Percentiles rank a stretch among this genome's conserved stretches.
Evolutionary conservation across 2,888 invertebrate genomes (phyloP).

Genomic region (Rhogogaster chlorosoma): DNA sequence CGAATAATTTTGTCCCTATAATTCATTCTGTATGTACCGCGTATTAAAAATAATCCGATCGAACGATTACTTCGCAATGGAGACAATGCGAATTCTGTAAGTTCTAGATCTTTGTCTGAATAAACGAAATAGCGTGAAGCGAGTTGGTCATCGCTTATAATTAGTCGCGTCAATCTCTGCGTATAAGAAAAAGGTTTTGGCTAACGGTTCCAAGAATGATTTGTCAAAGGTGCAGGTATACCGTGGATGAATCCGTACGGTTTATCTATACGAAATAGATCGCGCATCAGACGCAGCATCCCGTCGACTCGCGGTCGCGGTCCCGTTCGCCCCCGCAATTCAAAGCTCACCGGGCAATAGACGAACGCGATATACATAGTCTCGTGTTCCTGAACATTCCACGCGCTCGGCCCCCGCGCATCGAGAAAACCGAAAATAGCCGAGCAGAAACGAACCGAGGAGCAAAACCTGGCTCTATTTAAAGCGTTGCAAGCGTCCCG

Average conservation of each 20-base stretch:
- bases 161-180: conserved; percentile 17
- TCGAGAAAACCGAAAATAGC: conserved; percentile 53
- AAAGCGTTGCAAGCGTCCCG: conserved; percentile 71
- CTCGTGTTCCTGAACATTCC: conserved; percentile 47
- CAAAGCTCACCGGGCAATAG: background rate
- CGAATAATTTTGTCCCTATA: too few relatives aligned
- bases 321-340: background rate
- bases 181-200: background rate
- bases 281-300: conserved; percentile 17
- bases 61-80: background rate
- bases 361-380: background rate
- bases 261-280: background rate
- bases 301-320: background rate
- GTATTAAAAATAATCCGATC: background rate
- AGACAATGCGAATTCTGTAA: background rate
- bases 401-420: conserved; percentile 29
- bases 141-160: conserved; percentile 10
- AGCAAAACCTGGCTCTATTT: conserved; percentile 69
- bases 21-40: too few relatives aligned
- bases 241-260: background rate
- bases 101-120: conserved; percentile 10
- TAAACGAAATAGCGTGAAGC: background rate
- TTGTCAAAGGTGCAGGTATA: background rate
- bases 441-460: conserved; percentile 65
- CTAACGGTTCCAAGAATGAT: background rate